Evolutionary conservation across 2,113 vertebrate species (phyloP), one percentile per base, ranked within the genome.

Genomic region (Atherinomorus stipes): DNA sequence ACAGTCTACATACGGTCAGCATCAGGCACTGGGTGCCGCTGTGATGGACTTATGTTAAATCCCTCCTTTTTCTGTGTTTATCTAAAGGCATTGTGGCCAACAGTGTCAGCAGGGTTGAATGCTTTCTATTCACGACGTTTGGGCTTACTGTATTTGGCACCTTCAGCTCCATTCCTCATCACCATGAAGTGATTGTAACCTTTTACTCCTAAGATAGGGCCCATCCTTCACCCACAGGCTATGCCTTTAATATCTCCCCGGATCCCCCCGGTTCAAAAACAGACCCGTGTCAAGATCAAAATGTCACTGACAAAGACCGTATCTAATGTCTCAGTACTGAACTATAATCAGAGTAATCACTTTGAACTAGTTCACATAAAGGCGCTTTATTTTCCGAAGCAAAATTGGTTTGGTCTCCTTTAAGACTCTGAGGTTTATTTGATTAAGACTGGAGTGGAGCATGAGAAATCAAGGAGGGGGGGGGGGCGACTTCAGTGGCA

Each of bases 11-110:
- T 82, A 73, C 81, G 93, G 91, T 92, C 94, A 92, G 89, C 81
- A 60, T 63, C 81, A 70, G 68, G 67, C 83, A 18, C 60, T 2
- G 72, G 53, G 79, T 68, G 37, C 37, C 44, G 40, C 80, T 85
- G 76, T 81, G 89, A 89, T 67, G 76, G 90, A 94, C 93, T 93
- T 91, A 93, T 77, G 80, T 82, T 88, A 89, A 93, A 85, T 80
- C 86, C 72, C 34, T 65, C 31, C 56, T 67, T 47, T 72, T 73
- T 77, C 62, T 82, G 80, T 78, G 73, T 87, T 88, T 85, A 85
- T 91, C 84, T 79, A 53, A 80, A 87, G n/a, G 57, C 77, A 82
- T 86, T 86, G 91, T 79, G 89, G 81, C 74, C 75, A 71, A 67
- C 82, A 47, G 38, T 82, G 88, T 90, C 88, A 83, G 86, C 51